A percentile compares a stretch with the other conserved stretches of the same genome.
Evolutionary conservation across 2,888 invertebrate genomes (phyloP).

Genomic region (Ramazzottius varieornatus): DNA sequence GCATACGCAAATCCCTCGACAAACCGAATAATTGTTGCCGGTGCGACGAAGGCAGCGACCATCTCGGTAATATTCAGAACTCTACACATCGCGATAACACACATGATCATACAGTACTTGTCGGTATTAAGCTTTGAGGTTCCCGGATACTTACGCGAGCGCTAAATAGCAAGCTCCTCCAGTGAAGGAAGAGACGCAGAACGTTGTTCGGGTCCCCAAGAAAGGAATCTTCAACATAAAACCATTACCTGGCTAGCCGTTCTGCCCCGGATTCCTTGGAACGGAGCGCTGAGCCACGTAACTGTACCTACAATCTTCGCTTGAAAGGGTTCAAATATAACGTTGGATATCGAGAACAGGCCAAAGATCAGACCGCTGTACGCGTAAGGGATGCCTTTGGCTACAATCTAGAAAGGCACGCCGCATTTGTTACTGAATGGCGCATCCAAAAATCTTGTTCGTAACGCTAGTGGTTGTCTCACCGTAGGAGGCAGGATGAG

Average conservation of each 20-base stretch:
- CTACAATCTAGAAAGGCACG: neutral
- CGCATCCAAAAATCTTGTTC: no score
- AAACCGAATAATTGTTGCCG: neutral
- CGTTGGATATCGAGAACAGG: neutral
- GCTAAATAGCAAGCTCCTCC: neutral
- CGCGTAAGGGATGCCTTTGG: neutral
- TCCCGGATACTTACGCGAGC: neutral
- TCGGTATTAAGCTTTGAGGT: no score
- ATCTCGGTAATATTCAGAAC: neutral
- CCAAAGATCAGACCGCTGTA: neutral
- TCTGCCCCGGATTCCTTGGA: neutral
- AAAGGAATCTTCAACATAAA: neutral
- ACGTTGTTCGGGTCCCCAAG: neutral
- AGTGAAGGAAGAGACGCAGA: neutral
- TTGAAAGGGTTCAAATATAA: neutral
- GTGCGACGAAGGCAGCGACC: neutral
- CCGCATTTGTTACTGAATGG: no score
- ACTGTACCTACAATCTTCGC: neutral
- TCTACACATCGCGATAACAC: no score
- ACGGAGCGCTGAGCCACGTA: neutral
- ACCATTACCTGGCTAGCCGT: no score
- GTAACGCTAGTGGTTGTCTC: no score
- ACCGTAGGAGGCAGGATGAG: no score
- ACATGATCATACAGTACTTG: no score
- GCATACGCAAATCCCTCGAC: neutral